phyloP scores from a whole-genome alignment of 1,140 invertebrate species.

The Drosophila burlai region DNA sequence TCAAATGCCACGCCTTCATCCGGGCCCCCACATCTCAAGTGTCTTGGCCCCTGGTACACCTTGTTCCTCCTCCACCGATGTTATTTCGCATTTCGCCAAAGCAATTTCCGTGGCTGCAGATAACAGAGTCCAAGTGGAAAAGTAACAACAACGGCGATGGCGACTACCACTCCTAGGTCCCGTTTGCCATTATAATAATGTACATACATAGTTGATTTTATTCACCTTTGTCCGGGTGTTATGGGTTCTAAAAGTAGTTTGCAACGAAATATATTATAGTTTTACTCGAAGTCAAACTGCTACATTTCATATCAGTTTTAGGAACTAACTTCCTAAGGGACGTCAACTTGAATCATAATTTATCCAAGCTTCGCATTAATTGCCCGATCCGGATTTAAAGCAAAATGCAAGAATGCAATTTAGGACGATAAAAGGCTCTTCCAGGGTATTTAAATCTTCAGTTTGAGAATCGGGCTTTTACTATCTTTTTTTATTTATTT shows the following conservation, averaged over 20 bases:
- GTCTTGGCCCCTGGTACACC: slow-evolving; percentile 15
- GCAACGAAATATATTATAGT: neutral
- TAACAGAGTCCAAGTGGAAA: slow-evolving; percentile 30
- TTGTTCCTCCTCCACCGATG: neutral
- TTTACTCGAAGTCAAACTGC: neutral
- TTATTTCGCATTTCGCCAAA: slow-evolving; percentile 21
- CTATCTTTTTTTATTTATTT: neutral
- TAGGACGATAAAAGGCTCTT: neutral
- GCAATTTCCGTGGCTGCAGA: slow-evolving; percentile 46
- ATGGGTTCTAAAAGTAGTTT: neutral
- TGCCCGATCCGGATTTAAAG: neutral
- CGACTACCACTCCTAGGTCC: slow-evolving; percentile 33
- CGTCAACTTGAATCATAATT: neutral
- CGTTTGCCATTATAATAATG: slow-evolving; percentile 36
- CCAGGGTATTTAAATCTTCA: slow-evolving; percentile 8
- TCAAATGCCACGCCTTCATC: slow-evolving; percentile 13
- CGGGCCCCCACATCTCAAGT: slow-evolving; percentile 31
- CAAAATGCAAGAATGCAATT: neutral
- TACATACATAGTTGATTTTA: neutral
- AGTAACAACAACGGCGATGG: slow-evolving; percentile 9
- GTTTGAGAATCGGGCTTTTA: neutral
- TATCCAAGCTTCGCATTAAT: neutral
- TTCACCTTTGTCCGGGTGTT: neutral
- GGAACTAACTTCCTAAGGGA: neutral
- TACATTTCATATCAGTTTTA: neutral